Base-by-base conservation (phyloP, 2,797 vertebrate species). In the Rallus crepitans region DNA sequence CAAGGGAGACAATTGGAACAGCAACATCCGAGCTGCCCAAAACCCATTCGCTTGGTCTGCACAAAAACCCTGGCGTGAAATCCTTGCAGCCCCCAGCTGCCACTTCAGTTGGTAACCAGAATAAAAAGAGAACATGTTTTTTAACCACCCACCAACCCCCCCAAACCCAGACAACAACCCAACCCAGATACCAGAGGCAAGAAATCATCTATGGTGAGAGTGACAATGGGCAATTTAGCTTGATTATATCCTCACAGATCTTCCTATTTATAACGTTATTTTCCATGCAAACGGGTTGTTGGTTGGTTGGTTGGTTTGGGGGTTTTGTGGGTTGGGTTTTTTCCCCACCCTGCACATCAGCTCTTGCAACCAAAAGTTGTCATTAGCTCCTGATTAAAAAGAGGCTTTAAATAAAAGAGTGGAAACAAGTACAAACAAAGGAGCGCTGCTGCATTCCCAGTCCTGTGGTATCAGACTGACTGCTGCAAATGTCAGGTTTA, bases 301-400 rank as follows among this genome's bases (percentile, higher is more conserved):
- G 42, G 42, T 45, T 42, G 40, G 40, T 42, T 42, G 40, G 40
- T 42, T 17, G 40, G 40, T 42, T 42, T 16, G 15, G 40, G 45
- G 45, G 45, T 21, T 47, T 65, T 42, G 45, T 47, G 18, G 71
- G 0, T 9, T 53, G 37, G 37, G 37, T 31, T 17, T 57, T 53
- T 35, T 5, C 14, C 14, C 23, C 23, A 35, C 48, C 57, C 72
- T 48, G 40, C 20, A 45, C 85, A 93, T 86, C 82, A 84, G 85
- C 87, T 95, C 76, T 70, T 6, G 0, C 28, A 33, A 91, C 59
- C 80, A 63, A 57, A 88, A 96, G 69, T 81, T 86, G 57, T 93
- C 84, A 94, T 96, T 93, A 96, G 72, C 37, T 91, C 79, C 75
- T 95, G 89, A 95, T 96, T 87, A 91, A 89, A 45, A 87, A 79